These are phyloP conservation scores for Lasioglossum baleicum DNA, from an alignment of 1,140 invertebrate species.

Conservation along the genomic window DNA sequence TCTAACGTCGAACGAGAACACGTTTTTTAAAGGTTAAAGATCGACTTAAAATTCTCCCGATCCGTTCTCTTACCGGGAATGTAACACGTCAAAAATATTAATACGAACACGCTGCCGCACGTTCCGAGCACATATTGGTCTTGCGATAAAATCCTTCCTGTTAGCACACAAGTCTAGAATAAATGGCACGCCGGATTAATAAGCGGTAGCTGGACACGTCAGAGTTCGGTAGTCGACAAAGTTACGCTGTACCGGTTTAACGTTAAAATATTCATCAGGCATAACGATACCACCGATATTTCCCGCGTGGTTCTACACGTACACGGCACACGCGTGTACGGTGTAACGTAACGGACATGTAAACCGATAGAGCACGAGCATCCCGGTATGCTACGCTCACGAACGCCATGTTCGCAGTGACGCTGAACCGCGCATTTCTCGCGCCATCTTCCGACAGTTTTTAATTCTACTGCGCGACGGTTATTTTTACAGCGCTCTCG, in stretches of 20 bases:
- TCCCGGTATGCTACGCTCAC: neutral
- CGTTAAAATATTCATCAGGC: slow-evolving; percentile 35
- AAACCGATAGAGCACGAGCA: neutral
- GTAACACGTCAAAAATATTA: no score
- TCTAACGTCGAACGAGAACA: no score
- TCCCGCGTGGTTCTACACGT: neutral
- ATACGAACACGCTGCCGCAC: no score
- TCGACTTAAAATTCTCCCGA: no score
- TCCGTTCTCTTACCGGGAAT: no score
- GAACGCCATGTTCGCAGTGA: neutral
- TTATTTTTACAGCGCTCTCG: neutral
- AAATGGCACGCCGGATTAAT: neutral
- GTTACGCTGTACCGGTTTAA: slow-evolving; percentile 24
- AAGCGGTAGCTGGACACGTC: neutral
- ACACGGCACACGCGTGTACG: neutral
- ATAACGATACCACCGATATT: slow-evolving; percentile 23
- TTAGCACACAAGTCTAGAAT: neutral
- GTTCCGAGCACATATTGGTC: no score
- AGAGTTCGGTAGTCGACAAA: slow-evolving; percentile 13
- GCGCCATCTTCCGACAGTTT: neutral
- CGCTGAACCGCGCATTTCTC: neutral
- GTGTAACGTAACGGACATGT: neutral
- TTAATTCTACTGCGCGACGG: neutral
- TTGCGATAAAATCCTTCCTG: no score
- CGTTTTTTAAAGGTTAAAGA: no score